Evolutionary conservation across 2,797 vertebrate species (phyloP).

Genomic region (Lindbergichthys nudifrons): DNA sequence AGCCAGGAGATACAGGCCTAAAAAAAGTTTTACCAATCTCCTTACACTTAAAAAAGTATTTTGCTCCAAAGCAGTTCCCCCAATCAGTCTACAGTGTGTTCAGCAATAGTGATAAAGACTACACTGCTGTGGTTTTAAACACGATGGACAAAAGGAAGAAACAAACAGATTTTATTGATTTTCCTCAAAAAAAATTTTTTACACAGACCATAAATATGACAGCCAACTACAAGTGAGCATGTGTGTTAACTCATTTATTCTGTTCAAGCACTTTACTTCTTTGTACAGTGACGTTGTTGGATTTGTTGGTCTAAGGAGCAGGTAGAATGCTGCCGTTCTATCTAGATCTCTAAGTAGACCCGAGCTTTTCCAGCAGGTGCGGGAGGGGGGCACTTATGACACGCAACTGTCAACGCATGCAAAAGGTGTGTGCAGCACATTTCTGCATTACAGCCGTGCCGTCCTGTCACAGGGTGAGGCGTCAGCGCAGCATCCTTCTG

Average conservation of each 20-base stretch:
- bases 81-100: neutral
- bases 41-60: neutral
- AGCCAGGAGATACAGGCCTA: neutral
- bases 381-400: constrained; percentile 41
- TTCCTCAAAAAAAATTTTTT: constrained; percentile 80
- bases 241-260: constrained; percentile 84
- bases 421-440: constrained; percentile 36
- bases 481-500: constrained; percentile 54
- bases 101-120: neutral
- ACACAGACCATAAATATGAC: constrained; percentile 82
- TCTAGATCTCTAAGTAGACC: constrained; percentile 81
- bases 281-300: constrained; percentile 78
- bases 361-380: constrained; percentile 65
- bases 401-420: constrained; percentile 3
- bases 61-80: neutral
- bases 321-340: constrained; percentile 77
- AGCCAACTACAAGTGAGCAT: constrained; percentile 81
- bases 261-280: constrained; percentile 78
- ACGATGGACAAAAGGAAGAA: constrained; percentile 79
- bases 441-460: constrained; percentile 54
- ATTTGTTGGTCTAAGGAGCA: constrained; percentile 83
- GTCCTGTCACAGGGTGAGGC: constrained; percentile 47
- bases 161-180: constrained; percentile 82
- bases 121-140: constrained; percentile 50
- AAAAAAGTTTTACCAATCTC: no score